Evolutionary conservation across 2,888 invertebrate species (phyloP), one percentile per base, ranked within the genome.

Genomic region (Byasa hedistus): DNA sequence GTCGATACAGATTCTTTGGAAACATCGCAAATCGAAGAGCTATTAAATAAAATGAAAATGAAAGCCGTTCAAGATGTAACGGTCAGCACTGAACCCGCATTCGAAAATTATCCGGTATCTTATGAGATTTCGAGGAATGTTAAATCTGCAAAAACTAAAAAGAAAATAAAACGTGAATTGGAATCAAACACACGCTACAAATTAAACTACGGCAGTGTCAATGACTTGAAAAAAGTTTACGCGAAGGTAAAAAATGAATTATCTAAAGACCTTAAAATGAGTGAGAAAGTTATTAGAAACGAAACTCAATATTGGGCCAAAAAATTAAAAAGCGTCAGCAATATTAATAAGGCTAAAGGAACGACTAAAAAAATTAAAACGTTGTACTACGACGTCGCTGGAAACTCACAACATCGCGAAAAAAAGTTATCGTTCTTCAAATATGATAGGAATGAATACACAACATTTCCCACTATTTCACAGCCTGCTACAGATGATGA

Each of bases 41-140:
- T 87, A 55, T 74, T 89, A 0, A 78, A 82, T 65, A 75, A 80
- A 66, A 81, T 86, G 19, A 87, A 87, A 75, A 67, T 73, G 21
- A 82, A 77, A 70, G 80, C 82, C 2, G 69, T 81, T 27, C 68
- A 80, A 66, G 79, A 76, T 69, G 71, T 82, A 17, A 63, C 74
- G 12, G 75, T 76, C 24, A 39, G 22, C 23, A 39, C 54, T 32
- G 39, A 55, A 39, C n/a, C 0, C 15, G 2, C 12, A 24, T 55
- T 19, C 23, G 55, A 32, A 61, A 21, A 19, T 22, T 61, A n/a
- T 21, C 39, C 61, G 0, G 39, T 61, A 19, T 39, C 61, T 24
- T 55, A 55, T 24, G 23, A 22, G 4, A 55, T 55, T 12, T 72
- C 68, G 69, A 72, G 60, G 70, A 70, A 22, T 62, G 61, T 39